Evolutionary conservation across 2,113 vertebrate species (phyloP), one percentile per base, ranked within the genome.

Genomic region (Felis chaus): DNA sequence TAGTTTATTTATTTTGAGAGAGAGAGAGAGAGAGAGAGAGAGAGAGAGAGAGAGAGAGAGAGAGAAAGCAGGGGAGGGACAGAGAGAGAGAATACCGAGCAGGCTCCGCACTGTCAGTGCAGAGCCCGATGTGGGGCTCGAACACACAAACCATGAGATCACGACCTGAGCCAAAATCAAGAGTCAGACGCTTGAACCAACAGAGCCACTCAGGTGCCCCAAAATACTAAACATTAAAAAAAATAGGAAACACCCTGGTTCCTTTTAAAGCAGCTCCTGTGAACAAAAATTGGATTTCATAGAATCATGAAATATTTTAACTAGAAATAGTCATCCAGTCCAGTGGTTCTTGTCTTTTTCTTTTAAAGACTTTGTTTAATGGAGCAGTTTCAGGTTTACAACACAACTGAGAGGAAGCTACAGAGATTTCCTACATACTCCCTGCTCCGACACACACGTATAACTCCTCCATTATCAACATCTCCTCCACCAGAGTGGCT

Each of bases 181-280:
- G 21, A 61, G 57, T 61, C 21, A 7, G 57, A 61, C 18, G 21
- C 57, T 61, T 61, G 23, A 61, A 61, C 57, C 19, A 9, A 61
- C 57, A 23, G 57, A 61, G 21, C 57, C 57, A 23, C 57, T 21
- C 57, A 61, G 57, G 57, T 8, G 57, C 7, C 57, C 57, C 57
- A 61, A 61, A 61, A 61, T 23, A 61, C 21, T 61, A 23, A 61
- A 23, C 18, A 16, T 55, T 61, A 23, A 61, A 61, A 45, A 57
- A 97, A 95, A 96, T 74, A 95, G 93, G 50, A 94, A 97, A 95
- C 48, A 87, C 25, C 16, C n/a, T 97, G n/a, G 13, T 85, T 97
- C 65, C 78, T 91, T 91, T 97, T 88, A 95, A 97, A 91, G 76
- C n/a, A 57, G 68, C 88, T 80, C 80, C 31, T 63, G 45, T 66